Percentiles rank a stretch among this genome's conserved stretches.
Evolutionary conservation across 1,140 invertebrate genomes (phyloP).

Genomic region (Drosophila paulistorum): DNA sequence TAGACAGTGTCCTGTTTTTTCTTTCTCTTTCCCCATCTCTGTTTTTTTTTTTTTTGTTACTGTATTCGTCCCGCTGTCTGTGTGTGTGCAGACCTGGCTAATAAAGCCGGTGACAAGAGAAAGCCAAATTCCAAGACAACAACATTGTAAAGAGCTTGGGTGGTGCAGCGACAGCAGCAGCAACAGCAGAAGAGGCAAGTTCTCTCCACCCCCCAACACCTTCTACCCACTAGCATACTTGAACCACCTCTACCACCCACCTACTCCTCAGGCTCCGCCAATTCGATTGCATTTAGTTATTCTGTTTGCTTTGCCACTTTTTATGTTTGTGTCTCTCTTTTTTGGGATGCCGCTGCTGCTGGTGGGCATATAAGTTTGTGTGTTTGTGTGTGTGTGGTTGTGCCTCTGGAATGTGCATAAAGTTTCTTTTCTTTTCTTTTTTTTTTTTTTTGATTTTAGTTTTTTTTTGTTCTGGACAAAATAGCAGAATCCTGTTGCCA

Average conservation of each 20-base stretch:
- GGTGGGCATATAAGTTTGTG: conserved; percentile 25
- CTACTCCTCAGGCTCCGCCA: conserved; percentile 12
- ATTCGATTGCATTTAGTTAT: conserved; percentile 66
- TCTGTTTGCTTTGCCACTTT: conserved; percentile 67
- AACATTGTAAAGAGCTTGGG: conserved; percentile 68
- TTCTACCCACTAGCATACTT: neutral
- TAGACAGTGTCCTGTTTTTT: neutral
- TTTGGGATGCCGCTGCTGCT: conserved; percentile 64
- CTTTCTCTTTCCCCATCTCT: neutral
- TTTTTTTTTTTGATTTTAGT: conserved; percentile 23
- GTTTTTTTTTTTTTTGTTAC: neutral
- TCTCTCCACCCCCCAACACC: neutral
- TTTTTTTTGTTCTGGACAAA: conserved; percentile 60
- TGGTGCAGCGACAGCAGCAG: conserved; percentile 47
- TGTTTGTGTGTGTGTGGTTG: conserved; percentile 14
- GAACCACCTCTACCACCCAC: neutral
- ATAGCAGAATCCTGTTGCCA: conserved; percentile 81
- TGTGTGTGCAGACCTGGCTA: conserved; percentile 65
- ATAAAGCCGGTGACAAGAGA: conserved; percentile 80
- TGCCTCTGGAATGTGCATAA: conserved; percentile 74
- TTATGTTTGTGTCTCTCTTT: conserved; percentile 59
- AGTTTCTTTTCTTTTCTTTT: conserved; percentile 55
- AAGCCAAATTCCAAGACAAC: conserved; percentile 76
- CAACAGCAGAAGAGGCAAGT: neutral
- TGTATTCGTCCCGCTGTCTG: conserved; percentile 3